These are phyloP conservation scores for Epizoanthus illoricatus DNA, from an alignment of 92 coral and sea anemone genomes.

Conservation along the genomic window DNA sequence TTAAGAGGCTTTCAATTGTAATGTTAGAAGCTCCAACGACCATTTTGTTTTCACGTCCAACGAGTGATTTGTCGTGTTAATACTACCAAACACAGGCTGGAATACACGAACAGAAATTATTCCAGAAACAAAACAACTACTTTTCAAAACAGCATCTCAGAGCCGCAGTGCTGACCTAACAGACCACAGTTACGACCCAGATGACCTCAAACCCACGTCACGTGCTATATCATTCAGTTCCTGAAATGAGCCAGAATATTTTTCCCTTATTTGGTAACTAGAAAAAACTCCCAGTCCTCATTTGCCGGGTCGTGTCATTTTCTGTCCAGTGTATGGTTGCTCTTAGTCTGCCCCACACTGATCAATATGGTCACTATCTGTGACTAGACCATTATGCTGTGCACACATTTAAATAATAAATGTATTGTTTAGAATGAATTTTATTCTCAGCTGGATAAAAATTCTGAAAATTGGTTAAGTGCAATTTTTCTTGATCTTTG, in stretches of 20 bases:
- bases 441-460: too few relatives aligned
- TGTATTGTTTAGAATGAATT: too few relatives aligned
- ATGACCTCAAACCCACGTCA: constrained; percentile 18
- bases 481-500: too few relatives aligned
- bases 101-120: neutral
- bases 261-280: constrained; percentile 30
- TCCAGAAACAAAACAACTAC: neutral
- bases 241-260: constrained; percentile 20
- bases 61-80: neutral
- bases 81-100: neutral
- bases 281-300: neutral
- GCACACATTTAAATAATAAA: too few relatives aligned
- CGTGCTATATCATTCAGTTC: neutral
- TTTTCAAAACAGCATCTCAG: constrained; percentile 11
- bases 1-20: neutral
- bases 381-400: too few relatives aligned
- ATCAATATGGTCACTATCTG: too few relatives aligned
- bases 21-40: neutral
- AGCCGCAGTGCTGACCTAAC: neutral
- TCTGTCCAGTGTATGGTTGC: too few relatives aligned
- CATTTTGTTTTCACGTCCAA: neutral
- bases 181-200: constrained; percentile 14
- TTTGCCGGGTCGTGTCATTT: too few relatives aligned
- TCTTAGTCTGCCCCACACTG: too few relatives aligned
- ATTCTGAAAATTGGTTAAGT: too few relatives aligned